These are phyloP conservation scores for Linyphia triangularis DNA, from an alignment of 2,888 invertebrate genomes.

Conservation along the genomic window DNA sequence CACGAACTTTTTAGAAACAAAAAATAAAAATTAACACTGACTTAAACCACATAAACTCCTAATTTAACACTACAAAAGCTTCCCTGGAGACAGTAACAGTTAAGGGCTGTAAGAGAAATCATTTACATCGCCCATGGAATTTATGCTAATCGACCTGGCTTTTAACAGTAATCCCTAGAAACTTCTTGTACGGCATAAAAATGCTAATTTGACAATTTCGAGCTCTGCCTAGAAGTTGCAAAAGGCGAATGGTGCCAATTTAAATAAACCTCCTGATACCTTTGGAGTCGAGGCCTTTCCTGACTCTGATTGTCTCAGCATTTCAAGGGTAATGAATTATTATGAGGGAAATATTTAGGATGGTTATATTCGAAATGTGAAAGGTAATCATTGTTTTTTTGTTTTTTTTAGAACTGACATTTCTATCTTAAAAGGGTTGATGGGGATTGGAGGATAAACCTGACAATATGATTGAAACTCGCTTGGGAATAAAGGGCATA, in stretches of 20 bases:
- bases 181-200: constrained; percentile 56
- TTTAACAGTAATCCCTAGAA: constrained; percentile 52
- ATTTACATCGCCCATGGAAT: constrained; percentile 54
- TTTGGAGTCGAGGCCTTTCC: neutral
- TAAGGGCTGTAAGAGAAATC: constrained; percentile 63
- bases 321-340: constrained; percentile 42
- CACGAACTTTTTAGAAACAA: neutral
- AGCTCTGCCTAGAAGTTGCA: constrained; percentile 22
- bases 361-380: neutral
- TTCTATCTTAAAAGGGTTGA: constrained; percentile 5
- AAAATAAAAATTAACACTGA: neutral
- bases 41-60: constrained; percentile 5
- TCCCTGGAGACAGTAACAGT: constrained; percentile 7
- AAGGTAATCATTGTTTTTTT: constrained; percentile 4
- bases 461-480: constrained; percentile 49
- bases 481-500: constrained; percentile 47
- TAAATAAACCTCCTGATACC: constrained; percentile 37
- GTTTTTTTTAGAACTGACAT: neutral
- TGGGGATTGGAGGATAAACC: constrained; percentile 18
- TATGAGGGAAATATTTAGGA: neutral
- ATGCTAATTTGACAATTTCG: constrained; percentile 65
- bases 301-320: constrained; percentile 10
- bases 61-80: neutral
- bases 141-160: constrained; percentile 60
- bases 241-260: constrained; percentile 36